Percentiles rank a stretch among this genome's conserved stretches.
Evolutionary conservation across 2,888 invertebrate species (phyloP).

Genomic region (Eilema caniola): DNA sequence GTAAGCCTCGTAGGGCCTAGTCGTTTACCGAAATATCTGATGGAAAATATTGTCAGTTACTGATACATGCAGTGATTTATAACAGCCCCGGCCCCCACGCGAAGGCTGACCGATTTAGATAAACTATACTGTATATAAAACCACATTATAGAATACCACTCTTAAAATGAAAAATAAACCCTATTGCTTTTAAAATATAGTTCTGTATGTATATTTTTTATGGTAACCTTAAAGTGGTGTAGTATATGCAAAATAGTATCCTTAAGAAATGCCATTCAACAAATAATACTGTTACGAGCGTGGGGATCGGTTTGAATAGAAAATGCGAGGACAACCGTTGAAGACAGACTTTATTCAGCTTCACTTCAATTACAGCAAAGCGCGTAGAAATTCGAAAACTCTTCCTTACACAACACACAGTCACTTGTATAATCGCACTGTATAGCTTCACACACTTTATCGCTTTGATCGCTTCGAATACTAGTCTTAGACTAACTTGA

Average conservation of each 20-base stretch:
- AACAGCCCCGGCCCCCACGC: constrained; percentile 73
- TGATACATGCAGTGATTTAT: constrained; percentile 72
- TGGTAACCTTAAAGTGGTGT: constrained; percentile 33
- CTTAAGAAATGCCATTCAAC: constrained; percentile 69
- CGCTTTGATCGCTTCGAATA: too few species aligned
- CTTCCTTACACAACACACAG: too few species aligned
- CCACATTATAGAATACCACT: constrained; percentile 40
- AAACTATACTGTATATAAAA: constrained; percentile 63
- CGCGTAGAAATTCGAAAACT: too few species aligned
- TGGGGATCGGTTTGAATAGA: too few species aligned
- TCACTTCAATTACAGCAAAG: too few species aligned
- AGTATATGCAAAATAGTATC: constrained; percentile 68
- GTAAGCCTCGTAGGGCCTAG: constrained; percentile 23
- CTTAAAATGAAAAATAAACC: constrained; percentile 13
- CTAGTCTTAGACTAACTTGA: too few species aligned
- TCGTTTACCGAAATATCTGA: constrained; percentile 57
- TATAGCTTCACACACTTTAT: too few species aligned
- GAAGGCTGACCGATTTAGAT: constrained; percentile 79
- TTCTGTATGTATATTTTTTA: neutral
- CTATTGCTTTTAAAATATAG: rapidly evolving
- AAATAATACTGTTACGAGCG: too few species aligned
- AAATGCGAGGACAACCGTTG: too few species aligned
- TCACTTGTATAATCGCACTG: too few species aligned
- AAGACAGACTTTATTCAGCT: too few species aligned
- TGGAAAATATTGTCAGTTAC: constrained; percentile 60